Conservation (phyloP, 2,888 invertebrate species). For the Stegophylla sp. region DNA sequence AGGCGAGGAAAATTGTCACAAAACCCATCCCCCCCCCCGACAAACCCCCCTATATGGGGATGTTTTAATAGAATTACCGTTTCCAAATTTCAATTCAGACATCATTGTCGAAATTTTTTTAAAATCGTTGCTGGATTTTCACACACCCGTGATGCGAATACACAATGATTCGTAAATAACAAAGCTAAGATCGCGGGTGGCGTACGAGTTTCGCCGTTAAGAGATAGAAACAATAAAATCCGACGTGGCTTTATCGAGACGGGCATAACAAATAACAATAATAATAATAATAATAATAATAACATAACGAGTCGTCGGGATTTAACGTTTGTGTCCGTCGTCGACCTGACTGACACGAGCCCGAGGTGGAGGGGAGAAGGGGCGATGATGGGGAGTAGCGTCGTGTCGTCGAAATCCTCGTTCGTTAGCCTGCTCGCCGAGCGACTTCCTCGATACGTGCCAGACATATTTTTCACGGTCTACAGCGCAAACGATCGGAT, state of each 20-base stretch:
- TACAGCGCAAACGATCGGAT: background rate
- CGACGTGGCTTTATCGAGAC: too few species aligned
- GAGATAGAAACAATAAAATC: background rate
- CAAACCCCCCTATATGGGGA: too few species aligned
- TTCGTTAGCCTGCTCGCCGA: conserved; percentile 32
- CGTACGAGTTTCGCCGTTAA: background rate
- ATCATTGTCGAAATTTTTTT: too few species aligned
- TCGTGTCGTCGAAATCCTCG: background rate
- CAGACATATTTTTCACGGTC: conserved; percentile 36
- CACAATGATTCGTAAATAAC: background rate
- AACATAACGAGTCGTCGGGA: background rate
- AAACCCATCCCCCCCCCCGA: too few species aligned
- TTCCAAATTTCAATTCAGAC: too few species aligned
- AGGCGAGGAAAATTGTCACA: too few species aligned
- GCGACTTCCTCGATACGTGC: conserved; percentile 9
- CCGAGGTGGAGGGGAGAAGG: too few species aligned
- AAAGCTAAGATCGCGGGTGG: background rate
- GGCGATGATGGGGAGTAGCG: background rate
- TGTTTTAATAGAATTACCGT: too few species aligned
- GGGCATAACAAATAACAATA: background rate
- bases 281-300: background rate
- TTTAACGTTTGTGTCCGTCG: background rate
- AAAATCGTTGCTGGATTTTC: too few species aligned
- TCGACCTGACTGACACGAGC: too few species aligned
- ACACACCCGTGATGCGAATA: too few species aligned